Evolutionary conservation across 1,140 invertebrate species (phyloP), one percentile per base, ranked within the genome.

Genomic region (Drosophila sulfurigaster): DNA sequence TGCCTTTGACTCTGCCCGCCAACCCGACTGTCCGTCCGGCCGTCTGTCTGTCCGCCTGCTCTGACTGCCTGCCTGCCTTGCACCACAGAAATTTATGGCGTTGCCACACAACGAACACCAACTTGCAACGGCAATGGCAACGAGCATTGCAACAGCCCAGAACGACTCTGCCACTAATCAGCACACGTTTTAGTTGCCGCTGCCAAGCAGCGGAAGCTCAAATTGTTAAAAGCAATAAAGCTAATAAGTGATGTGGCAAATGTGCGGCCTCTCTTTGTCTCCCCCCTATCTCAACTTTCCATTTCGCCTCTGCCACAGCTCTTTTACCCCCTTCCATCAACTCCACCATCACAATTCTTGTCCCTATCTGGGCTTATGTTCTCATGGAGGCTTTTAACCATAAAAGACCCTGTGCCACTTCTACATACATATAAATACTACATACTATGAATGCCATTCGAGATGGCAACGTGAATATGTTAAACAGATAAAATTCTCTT

Each of bases 191-290:
- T 88, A 88, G 82, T 71, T 72, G 79, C 65, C 77, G 70, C 76
- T 88, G 83, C 83, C 83, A 82, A 78, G 82, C 68, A 63, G 73
- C 87, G 83, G 83, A 88, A 83, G 85, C 82, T 87, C 77, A 87
- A 87, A 87, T 87, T 87, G 83, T 87, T 87, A 87, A 87, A 87
- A 87, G 83, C 83, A 88, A 87, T 87, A 87, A 87, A 88, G 83
- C 83, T 87, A 87, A 87, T 87, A 87, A 83, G 83, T 87, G 83
- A 88, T 87, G 83, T 87, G 83, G 83, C 83, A 87, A 87, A 88
- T 87, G 83, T 88, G 83, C 69, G 77, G 79, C 76, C 71, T 78
- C 49, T 60, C 28, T 45, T 1, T 11, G 46, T 43, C 11, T 52
- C 28, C 25, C 25, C 6, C 20, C 65, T 13, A 8, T 46, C 28